Base-by-base conservation (phyloP, 2,113 vertebrate genomes). In the Semicossyphus pulcher region DNA sequence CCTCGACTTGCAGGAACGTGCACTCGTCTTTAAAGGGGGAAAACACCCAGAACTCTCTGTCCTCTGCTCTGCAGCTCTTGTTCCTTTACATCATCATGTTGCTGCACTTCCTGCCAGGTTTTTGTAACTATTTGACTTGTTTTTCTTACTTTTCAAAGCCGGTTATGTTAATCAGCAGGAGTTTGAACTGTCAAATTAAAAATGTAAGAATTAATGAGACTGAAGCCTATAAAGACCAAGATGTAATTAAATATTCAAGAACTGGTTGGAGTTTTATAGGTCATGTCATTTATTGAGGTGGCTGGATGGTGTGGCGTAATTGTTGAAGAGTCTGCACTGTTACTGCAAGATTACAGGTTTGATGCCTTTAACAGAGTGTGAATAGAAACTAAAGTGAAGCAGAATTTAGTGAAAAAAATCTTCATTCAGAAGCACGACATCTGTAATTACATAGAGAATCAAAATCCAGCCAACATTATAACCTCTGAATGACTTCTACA, bases 221-320 rank as follows among this genome's bases (percentile, higher is more conserved):
- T 63, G 8, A 4, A 34, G 59, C 48, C 44, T 10, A 58, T 78
- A 74, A 83, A 83, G 72, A 86, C 79, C 21, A 62, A 81, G 70
- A 74, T 32, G 16, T 37, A 39, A 73, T 78, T 54, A 81, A 76
- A 87, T 79, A 87, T 87, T 87, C 34, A 85, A 18, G 64, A 63
- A 23, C 58, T 63, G 63, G 57, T 49, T 73, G 67, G 53, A 74
- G 60, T 78, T 87, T 75, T 77, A 78, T 76, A 80, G 67, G 86
- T 66, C 60, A 54, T 29, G 71, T 59, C 56, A 74, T 75, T 78
- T 78, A 74, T 62, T 51, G 52, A 39, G 58, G 66, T 36, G n/a
- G 52, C 67, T 37, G 76, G 36, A 21, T 23, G 76, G 51, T 8
- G 61, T 14, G 23, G 34, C 15, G 10, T 37, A 21, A 48, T 20